Evolutionary conservation across 2,888 invertebrate species (phyloP), one percentile per base, ranked within the genome.

Genomic region (Sinhomidia bicolor): DNA sequence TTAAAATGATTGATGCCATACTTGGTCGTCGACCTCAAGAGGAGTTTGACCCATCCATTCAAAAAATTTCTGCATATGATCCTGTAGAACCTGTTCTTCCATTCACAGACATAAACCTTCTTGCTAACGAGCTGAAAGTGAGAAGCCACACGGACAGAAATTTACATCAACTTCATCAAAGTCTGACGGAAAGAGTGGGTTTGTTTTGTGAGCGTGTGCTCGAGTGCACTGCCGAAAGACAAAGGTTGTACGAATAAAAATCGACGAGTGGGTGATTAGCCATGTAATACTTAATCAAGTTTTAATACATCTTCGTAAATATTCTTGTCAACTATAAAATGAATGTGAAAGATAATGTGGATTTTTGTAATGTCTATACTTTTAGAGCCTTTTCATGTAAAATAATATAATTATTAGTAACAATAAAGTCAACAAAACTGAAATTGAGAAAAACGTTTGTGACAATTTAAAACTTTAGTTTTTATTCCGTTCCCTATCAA

Each of bases 11-110:
- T 1, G 92, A 92, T 85, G 92, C 91, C 23, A 81, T 89, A 5
- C 62, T 92, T 10, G 92, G 92, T 7, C 86, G 91, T 1, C 32
- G 90, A 26, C 84, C 89, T 0, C 44, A 65, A 14, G 82, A 89
- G 9, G 91, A 92, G 26, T 92, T 92, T 89, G 92, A 92, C 54
- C 41, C 76, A 5, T 89, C 91, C 5, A 89, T 92, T 29, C 87
- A 89, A 36, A 89, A 89, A 79, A 89, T 92, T 17, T 87, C 90
- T 23, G 65, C 91, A 0, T 91, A 91, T 87, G 90, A 90, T 10
- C 74, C 90, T 9, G 86, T 84, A 1, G 90, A 90, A 17, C 90
- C 91, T 4, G 83, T 90, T 1, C 84, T 92, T 57, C 92, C 92
- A 0, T 91, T 89, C 68, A 82, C 60, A n/a, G 87, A 90, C 20